Base-by-base conservation (phyloP, 2,113 vertebrate species). In the Microcebus griseorufus region DNA sequence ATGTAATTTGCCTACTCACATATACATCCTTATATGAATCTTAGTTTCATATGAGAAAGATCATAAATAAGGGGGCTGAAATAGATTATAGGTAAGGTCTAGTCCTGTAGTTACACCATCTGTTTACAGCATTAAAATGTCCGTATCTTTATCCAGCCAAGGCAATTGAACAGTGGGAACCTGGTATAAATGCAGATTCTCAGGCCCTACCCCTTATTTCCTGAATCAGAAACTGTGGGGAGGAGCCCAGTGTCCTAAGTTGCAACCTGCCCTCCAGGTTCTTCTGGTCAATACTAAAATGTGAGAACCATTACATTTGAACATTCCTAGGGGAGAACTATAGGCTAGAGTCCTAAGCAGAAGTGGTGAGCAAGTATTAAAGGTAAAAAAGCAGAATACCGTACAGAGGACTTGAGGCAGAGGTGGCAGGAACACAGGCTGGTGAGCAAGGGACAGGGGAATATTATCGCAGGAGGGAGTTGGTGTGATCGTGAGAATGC, bases 141-240 rank as follows among this genome's bases (percentile, higher is more conserved):
- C 9, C 2, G 0, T 45, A 51, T 75, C 32, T 65, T 88, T 20
- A 79, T 83, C 39, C 13, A 91, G 17, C 16, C 34, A 75, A 81
- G 12, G 39, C 23, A 79, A 93, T 45, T n/a, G 29, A 80, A 20
- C 78, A 67, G 45, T 42, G 39, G 25, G 55, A 79, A 80, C 8
- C 39, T 87, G 17, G 32, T 75, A 37, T 51, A 95, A 95, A 81
- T 34, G 60, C 16, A 86, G n/a, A 60, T 95, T 93, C 45, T 79
- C 17, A 62, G 93, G 12, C 45, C 12, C 0, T 6, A 9, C 16
- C 5, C 29, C 25, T 6, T 34, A 69, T 7, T n/a, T 60, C 9
- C 5, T 51, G 32, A 83, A 67, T 72, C 13, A 37, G 62, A 10
- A n/a, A 20, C 37, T 10, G 27, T 37, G 37, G 29, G 45, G 5